Evolutionary conservation across 37 sponge, comb jelly and placozoan genomes (phyloP).

Genomic region (Hormiphora californensis): DNA sequence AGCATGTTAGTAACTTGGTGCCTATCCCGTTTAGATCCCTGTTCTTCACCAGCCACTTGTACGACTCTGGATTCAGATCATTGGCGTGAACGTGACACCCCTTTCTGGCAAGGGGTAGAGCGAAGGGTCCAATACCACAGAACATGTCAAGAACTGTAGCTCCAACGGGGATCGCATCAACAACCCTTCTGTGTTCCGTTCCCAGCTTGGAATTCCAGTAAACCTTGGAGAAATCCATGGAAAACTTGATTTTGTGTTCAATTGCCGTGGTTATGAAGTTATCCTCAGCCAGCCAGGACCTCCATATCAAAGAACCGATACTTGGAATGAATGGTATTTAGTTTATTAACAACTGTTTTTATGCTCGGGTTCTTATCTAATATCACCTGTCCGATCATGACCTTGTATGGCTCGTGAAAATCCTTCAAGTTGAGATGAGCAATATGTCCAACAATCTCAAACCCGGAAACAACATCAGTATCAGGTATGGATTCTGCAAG

Average conservation of each 20-base stretch:
- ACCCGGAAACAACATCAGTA: slow-evolving; percentile 56
- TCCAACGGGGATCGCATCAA: slow-evolving; percentile 56
- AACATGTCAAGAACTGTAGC: slow-evolving; percentile 87
- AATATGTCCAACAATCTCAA: slow-evolving; percentile 91
- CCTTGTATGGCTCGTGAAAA: slow-evolving; percentile 70
- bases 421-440: slow-evolving; percentile 86
- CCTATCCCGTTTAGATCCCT: slow-evolving; percentile 65
- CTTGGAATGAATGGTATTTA: slow-evolving; percentile 65
- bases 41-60: slow-evolving; percentile 66
- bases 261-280: slow-evolving; percentile 69
- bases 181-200: slow-evolving; percentile 72
- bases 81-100: slow-evolving; percentile 83
- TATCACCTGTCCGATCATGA: slow-evolving; percentile 85
- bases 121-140: slow-evolving; percentile 97
- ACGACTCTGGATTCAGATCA: slow-evolving; percentile 86
- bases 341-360: slow-evolving; percentile 90
- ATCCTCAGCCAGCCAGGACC: slow-evolving; percentile 63
- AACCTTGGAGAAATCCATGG: slow-evolving; percentile 88
- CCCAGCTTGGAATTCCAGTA: slow-evolving; percentile 95
- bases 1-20: slow-evolving; percentile 50
- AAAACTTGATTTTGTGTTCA: slow-evolving; percentile 77
- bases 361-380: slow-evolving; percentile 74
- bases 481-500: neutral
- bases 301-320: slow-evolving; percentile 94
- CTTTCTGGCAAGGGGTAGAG: slow-evolving; percentile 82